Conservation (phyloP, 1,140 invertebrate species). For the Dinoponera quadriceps region DNA sequence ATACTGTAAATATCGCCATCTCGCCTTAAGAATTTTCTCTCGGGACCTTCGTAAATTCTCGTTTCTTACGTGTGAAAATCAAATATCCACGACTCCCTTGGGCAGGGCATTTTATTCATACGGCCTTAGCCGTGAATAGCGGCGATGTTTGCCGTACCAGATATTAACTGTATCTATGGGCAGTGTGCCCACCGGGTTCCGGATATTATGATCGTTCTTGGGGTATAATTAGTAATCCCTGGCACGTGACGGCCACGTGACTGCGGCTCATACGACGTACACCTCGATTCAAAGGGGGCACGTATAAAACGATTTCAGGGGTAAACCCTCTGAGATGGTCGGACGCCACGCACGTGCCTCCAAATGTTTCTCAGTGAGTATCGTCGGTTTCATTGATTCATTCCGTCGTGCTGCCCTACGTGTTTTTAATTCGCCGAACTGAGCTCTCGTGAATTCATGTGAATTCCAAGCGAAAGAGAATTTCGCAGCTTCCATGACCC, state of each 20-base stretch:
- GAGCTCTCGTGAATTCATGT: not conserved
- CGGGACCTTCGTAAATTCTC: conserved; percentile 21
- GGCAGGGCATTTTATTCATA: conserved; percentile 80
- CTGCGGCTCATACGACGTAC: conserved; percentile 72
- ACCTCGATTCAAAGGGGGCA: conserved; percentile 64
- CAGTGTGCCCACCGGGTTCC: conserved; percentile 76
- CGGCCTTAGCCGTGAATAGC: conserved; percentile 67
- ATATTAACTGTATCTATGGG: conserved; percentile 84
- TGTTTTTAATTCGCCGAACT: not conserved
- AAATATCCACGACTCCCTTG: conserved; percentile 77
- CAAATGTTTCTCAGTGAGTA: conserved; percentile 28
- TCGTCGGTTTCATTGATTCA: conserved; percentile 47
- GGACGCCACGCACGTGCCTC: conserved; percentile 33
- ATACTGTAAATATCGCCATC: not conserved
- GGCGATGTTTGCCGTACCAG: conserved; percentile 80
- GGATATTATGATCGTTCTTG: conserved; percentile 83
- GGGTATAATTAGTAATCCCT: conserved; percentile 84
- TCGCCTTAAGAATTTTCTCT: conserved; percentile 22
- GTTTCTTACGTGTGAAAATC: conserved; percentile 83
- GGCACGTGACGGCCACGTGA: conserved; percentile 81
- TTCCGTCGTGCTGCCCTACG: conserved; percentile 16
- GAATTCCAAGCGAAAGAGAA: not conserved
- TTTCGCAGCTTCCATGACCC: no score
- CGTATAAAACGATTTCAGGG: conserved; percentile 45
- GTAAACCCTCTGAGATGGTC: not conserved